Base-by-base conservation (phyloP, 2,797 vertebrate genomes). In the Choloepus didactylus region DNA sequence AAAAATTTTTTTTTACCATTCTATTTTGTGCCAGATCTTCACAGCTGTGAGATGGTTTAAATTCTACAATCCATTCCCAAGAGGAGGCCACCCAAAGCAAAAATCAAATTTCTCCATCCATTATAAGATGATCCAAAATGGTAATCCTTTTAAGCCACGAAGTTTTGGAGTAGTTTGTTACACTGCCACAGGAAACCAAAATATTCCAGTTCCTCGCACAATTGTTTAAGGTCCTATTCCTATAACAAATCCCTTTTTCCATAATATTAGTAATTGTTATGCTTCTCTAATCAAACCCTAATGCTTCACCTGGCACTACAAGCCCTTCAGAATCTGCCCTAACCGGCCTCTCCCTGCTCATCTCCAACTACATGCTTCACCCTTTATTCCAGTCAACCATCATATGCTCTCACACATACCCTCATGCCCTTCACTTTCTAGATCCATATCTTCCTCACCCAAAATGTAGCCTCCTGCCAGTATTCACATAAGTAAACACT, bases 31-130 rank as follows among this genome's bases (percentile, higher is more conserved):
- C 98, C 98, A 97, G 98, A 98, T 99, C 98, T 99, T 99, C 99
- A 99, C 99, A 99, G 99, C 99, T 99, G 99, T 99, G 99, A 99
- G 98, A 98, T 97, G 97, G 97, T 98, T 98, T 98, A 98, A 98
- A 98, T 97, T 99, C 98, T 98, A 98, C 98, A 98, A 98, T 98
- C 98, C 98, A 98, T 98, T 97, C 98, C 98, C 95, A 98, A 82
- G 98, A 98, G 98, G 98, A 98, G 98, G 98, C 97, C 98, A 99
- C 98, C 99, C 98, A 99, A 98, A 98, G 99, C 98, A 98, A 98
- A 98, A 97, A 98, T 97, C 98, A 98, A 98, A 98, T 97, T 98
- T 97, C 98, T 98, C 98, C 98, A 35, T 35, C 35, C 35, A 98
- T 98, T 98, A 98, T 97, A 98, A 98, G 98, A 98, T 98, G 98